Base-by-base conservation (phyloP, 2,113 vertebrate species). In the Callopanchax toddi region DNA sequence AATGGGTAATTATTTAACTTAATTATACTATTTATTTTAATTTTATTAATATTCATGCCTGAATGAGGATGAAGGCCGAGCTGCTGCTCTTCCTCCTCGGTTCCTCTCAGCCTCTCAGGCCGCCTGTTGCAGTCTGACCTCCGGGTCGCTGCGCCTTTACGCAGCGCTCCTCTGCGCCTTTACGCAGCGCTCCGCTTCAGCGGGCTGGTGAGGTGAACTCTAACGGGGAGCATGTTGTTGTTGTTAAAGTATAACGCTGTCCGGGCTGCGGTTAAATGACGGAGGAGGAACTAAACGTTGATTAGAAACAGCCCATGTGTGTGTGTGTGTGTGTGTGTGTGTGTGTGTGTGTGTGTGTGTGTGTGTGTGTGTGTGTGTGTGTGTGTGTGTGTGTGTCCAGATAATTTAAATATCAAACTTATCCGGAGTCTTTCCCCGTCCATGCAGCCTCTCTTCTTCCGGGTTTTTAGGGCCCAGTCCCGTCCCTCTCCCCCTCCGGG, bases 81-180 rank as follows among this genome's bases (percentile, higher is more conserved):
- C 20, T 20, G 15, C 3, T 43, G 18, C 39, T 54, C 76, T 37
- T 4, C 12, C 18, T 52, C 46, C 22, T 6, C 54, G 1, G 25
- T 2, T 37, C 36, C 10, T 37, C 36, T 37, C 21, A 9, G n/a
- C n/a, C n/a, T n/a, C n/a, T 22, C 10, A 42, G 67, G 39, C 63
- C 49, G 16, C 26, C 39, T 20, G 55, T 40, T 18, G 63, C 67
- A 52, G 57, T 6, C 44, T 76, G 75, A 81, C 69, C 72, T 67
- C 69, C 37, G 48, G 55, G 61, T 39, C 60, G 37, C 79, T 10
- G 71, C 60, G 50, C 26, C 48, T 67, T 77, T 51, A 63, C 64
- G 76, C 73, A 10, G 59, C 18, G 43, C 60, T 55, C 50, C 40
- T 51, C 40, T 50, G 25, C n/a, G n/a, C 15, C 18, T 67, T 77